These are phyloP conservation scores for Enteromius treurensis DNA, from an alignment of 2,797 vertebrate species.

Conservation along the genomic window DNA sequence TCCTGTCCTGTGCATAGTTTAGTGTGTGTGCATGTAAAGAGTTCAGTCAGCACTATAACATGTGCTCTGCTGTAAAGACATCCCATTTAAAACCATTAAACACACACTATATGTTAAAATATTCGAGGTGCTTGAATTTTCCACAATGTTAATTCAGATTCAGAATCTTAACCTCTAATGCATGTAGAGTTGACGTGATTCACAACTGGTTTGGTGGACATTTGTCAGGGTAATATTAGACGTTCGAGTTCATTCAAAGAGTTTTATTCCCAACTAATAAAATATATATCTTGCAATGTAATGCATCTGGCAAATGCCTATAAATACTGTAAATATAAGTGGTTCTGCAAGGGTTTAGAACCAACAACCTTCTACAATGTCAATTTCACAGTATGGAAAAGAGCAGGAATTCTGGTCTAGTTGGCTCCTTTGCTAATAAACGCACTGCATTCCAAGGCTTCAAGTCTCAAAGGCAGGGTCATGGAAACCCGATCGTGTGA, in stretches of 20 bases:
- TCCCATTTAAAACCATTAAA: background rate
- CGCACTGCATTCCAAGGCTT: conserved; percentile 18
- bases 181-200: background rate
- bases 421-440: background rate
- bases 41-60: conserved; percentile 51
- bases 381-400: background rate
- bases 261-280: background rate
- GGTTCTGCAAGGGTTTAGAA: background rate
- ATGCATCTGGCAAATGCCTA: background rate
- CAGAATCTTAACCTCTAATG: background rate
- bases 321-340: background rate
- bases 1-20: background rate
- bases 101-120: background rate
- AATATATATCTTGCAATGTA: background rate
- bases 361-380: background rate
- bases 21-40: background rate
- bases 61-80: conserved; percentile 30
- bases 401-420: background rate
- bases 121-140: background rate
- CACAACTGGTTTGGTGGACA: background rate
- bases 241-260: background rate
- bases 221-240: background rate
- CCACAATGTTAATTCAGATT: background rate
- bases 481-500: conserved; percentile 4
- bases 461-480: conserved; percentile 3